These are phyloP conservation scores for Lycaon pictus DNA, from an alignment of 2,113 vertebrate species.

Conservation along the genomic window DNA sequence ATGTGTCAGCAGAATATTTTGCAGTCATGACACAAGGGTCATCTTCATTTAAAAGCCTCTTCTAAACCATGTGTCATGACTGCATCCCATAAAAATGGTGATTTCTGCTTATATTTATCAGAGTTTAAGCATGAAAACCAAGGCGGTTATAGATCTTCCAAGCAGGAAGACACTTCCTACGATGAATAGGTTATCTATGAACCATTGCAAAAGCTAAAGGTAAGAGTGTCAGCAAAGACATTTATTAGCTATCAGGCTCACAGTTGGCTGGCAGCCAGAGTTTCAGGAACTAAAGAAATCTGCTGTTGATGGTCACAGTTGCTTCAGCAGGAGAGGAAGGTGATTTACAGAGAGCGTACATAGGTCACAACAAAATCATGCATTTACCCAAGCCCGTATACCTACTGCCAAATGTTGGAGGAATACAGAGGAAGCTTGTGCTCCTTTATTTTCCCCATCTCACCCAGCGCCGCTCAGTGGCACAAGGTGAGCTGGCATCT, in stretches of 20 bases:
- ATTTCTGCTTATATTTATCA: not conserved
- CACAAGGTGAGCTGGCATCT: not conserved
- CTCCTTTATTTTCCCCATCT: not conserved
- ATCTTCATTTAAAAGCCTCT: not conserved
- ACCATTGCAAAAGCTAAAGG: not conserved
- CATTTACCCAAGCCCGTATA: not conserved
- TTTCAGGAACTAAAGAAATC: not conserved
- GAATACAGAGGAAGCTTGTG: not conserved
- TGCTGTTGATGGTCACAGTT: not conserved
- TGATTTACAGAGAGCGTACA: not conserved
- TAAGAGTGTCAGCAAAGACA: not conserved
- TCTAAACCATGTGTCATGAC: not conserved
- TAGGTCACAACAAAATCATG: not conserved
- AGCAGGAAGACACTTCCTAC: not conserved
- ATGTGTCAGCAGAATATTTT: not conserved
- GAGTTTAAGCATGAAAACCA: not conserved
- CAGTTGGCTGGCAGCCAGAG: not conserved
- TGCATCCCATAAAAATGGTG: not conserved
- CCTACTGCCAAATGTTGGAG: too few species aligned
- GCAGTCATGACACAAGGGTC: not conserved
- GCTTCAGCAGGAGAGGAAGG: not conserved
- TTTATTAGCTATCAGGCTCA: not conserved
- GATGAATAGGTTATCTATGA: not conserved
- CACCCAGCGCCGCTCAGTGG: not conserved
- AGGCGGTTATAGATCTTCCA: not conserved